phyloP scores from a whole-genome alignment of 2,113 vertebrate species.

The Mionectes macconnelli region DNA sequence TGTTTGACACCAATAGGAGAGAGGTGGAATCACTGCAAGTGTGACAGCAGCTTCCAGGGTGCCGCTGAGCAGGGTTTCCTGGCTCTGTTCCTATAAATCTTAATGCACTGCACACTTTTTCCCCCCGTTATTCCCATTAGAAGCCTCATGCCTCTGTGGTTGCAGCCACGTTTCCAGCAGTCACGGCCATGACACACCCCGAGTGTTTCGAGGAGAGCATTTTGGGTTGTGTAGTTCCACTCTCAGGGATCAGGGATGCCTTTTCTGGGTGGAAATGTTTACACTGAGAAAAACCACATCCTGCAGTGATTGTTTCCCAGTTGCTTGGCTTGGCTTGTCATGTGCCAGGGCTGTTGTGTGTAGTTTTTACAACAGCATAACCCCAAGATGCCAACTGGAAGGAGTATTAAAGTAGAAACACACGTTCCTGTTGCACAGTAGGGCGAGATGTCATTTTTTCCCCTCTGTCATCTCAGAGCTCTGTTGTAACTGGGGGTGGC shows the following conservation, averaged over 20 bases:
- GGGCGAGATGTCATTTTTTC: neutral
- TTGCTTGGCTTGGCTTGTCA: neutral
- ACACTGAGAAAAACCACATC: neutral
- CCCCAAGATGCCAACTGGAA: neutral
- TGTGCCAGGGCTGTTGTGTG: neutral
- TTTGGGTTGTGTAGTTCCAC: neutral
- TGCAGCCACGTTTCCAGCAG: neutral
- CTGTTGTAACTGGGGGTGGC: neutral
- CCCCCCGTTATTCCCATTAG: neutral
- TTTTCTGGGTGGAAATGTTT: neutral
- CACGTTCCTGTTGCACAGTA: neutral
- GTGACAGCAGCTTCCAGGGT: neutral
- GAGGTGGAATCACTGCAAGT: neutral
- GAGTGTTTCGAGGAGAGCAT: neutral
- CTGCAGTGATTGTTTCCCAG: neutral
- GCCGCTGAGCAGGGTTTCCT: neutral
- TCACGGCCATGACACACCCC: neutral
- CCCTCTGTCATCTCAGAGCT: neutral
- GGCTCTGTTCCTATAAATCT: neutral
- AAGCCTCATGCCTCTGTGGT: neutral
- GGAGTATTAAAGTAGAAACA: neutral
- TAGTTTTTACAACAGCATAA: neutral
- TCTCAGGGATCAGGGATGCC: neutral
- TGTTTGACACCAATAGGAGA: neutral
- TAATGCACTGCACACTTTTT: neutral